phyloP scores from a whole-genome alignment of 2,113 vertebrate species.

The Agelaius tricolor region DNA sequence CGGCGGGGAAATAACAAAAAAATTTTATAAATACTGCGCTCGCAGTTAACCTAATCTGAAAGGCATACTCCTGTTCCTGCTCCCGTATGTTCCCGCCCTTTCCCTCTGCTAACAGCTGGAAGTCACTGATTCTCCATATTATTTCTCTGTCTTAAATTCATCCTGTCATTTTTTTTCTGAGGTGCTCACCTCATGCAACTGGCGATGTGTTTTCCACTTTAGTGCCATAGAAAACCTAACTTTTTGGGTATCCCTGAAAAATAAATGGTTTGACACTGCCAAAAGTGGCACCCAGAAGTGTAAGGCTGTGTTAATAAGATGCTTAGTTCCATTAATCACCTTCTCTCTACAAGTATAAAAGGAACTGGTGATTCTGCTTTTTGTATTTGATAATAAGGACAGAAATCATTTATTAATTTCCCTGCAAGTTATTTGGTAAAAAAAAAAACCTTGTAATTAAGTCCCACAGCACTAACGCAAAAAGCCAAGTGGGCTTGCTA shows the following conservation, averaged over 20 bases:
- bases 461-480: neutral
- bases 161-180: neutral
- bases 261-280: neutral
- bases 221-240: neutral
- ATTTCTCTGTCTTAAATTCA: neutral
- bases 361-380: neutral
- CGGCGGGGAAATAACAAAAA: accelerated
- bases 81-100: neutral
- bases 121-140: neutral
- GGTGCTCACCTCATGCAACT: accelerated
- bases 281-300: no score
- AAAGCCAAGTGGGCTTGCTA: neutral
- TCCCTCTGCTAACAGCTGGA: no score
- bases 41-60: neutral
- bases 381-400: neutral
- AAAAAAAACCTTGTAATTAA: neutral
- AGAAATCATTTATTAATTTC: neutral
- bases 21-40: accelerated
- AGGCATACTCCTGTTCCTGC: no score
- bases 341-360: neutral
- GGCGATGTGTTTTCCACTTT: no score
- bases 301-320: neutral
- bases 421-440: neutral
- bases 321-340: neutral
- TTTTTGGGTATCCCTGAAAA: neutral